Evolutionary conservation across 2,113 vertebrate genomes (phyloP).

Genomic region (Camelus bactrianus): DNA sequence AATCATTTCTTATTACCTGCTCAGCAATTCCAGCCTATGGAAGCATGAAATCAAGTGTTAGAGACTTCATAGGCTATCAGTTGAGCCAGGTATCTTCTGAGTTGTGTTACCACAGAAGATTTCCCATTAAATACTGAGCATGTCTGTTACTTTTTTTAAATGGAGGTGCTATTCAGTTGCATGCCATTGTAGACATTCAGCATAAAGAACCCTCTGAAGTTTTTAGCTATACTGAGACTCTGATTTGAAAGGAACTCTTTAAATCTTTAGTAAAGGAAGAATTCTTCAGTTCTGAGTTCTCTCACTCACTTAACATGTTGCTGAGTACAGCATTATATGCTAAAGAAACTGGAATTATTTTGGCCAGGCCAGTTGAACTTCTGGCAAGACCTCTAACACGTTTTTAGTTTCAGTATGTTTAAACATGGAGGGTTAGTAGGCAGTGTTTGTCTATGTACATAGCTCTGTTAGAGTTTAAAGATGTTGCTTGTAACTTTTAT

Average conservation of each 20-base stretch:
- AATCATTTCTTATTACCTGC: slow-evolving; percentile 7
- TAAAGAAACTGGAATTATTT: slow-evolving; percentile 8
- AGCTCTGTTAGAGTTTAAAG: not conserved
- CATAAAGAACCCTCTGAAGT: slow-evolving; percentile 5
- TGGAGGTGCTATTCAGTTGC: not conserved
- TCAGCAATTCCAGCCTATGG: not conserved
- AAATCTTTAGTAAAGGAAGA: slow-evolving; percentile 2
- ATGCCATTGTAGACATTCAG: slow-evolving; percentile 31
- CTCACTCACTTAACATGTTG: not conserved
- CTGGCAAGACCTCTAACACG: not conserved
- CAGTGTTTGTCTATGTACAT: not conserved
- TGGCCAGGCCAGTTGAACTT: slow-evolving; percentile 10
- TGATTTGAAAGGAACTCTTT: not conserved
- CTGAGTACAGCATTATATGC: not conserved
- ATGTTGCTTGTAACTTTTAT: slow-evolving; percentile 36
- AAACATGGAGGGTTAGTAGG: not conserved
- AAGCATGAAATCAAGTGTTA: slow-evolving; percentile 19
- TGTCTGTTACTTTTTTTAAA: not conserved
- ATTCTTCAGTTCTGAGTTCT: slow-evolving; percentile 13
- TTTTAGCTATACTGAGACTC: not conserved
- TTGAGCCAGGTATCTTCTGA: slow-evolving; percentile 39
- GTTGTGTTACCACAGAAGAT: slow-evolving; percentile 5
- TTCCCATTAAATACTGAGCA: slow-evolving; percentile 39
- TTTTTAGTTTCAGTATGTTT: slow-evolving; percentile 9
- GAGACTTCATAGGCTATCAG: not conserved